Evolutionary conservation across 1,140 invertebrate species (phyloP), one percentile per base, ranked within the genome.

Genomic region (Hylaeus anthracinus): DNA sequence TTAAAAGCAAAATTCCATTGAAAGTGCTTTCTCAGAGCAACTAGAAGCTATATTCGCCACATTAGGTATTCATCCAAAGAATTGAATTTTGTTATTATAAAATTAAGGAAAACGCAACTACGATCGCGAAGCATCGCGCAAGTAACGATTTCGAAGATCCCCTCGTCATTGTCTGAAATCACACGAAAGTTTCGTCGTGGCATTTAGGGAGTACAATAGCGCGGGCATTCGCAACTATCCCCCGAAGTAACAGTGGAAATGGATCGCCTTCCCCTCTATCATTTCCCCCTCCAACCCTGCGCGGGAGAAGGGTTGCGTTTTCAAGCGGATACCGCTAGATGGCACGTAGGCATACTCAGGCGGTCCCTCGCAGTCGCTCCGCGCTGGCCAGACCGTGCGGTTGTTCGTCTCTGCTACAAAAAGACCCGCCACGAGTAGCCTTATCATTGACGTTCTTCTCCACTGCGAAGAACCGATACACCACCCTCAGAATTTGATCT

Each of bases 321-420:
- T 74, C 60, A 10, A 15, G 70, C 69, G 76, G 61, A 51, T 77
- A 43, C 79, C 89, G 87, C 78, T 88, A 90, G 89, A 90, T 90
- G 89, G 88, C 88, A 70, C 67, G 69, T 70, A 72, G 71, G 53
- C 80, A 80, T 81, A 85, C 67, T 90, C 86, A 73, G 56, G 76
- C 77, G 67, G 60, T 79, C 67, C 75, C 79, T 86, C 76, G 81
- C 89, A 90, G 89, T 88, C 83, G 89, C 76, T 80, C 61, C 73
- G 86, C 88, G 84, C 81, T 84, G 86, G 83, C 82, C 85, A 79
- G 71, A 84, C 81, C 79, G 85, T 83, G 74, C 64, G 85, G 85
- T 87, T 79, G 77, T 86, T 55, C 81, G 77, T 69, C 55, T 67
- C 69, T 65, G 81, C 75, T 71, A 48, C 37, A 79, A 79, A 82